Evolutionary conservation across 2,797 vertebrate genomes (phyloP), one percentile per base, ranked within the genome.

Genomic region (Platyrinchus mystaceus): DNA sequence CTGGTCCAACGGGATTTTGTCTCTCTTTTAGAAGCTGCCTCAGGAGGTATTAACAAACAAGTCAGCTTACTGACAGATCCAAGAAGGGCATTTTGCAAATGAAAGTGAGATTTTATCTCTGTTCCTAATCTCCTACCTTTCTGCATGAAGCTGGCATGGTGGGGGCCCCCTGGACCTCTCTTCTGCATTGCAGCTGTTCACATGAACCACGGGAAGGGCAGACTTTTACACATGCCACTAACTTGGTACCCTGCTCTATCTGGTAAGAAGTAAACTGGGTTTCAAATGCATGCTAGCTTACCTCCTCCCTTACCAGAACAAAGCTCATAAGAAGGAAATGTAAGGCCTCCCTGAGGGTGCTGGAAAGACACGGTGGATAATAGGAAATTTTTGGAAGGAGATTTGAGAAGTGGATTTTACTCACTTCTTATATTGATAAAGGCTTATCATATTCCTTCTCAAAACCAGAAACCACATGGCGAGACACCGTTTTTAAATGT

Each of bases 401-500:
- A 95, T 94, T 97, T 97, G 95, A 96, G 92, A 94, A 95, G 87
- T 90, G 89, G 93, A 94, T 96, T 96, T 94, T 89, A 53, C 68
- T 94, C 52, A 63, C 44, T 93, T 86, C 70, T 53, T 78, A 11
- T 93, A 94, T 94, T 87, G 91, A 96, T 94, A 95, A 95, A 92
- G 73, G 82, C 90, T 96, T 97, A 97, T 93, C 93, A 59, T 66
- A 85, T 66, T 84, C 66, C 73, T 93, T 90, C 18, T 75, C 87
- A 94, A 95, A 95, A 88, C 67, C 83, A 95, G 89, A 91, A 96
- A 87, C 76, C 87, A 89, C 93, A 95, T 67, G 85, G 94, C 1
- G 85, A 95, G 89, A 78, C 83, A 67, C 44, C 2, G 59, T 84
- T 94, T 97, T 95, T 92, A 97, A 97, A 97, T 96, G 95, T 96